Evolutionary conservation across 2,888 invertebrate genomes (phyloP), one percentile per base, ranked within the genome.

Genomic region (Aspidiotus destructor): DNA sequence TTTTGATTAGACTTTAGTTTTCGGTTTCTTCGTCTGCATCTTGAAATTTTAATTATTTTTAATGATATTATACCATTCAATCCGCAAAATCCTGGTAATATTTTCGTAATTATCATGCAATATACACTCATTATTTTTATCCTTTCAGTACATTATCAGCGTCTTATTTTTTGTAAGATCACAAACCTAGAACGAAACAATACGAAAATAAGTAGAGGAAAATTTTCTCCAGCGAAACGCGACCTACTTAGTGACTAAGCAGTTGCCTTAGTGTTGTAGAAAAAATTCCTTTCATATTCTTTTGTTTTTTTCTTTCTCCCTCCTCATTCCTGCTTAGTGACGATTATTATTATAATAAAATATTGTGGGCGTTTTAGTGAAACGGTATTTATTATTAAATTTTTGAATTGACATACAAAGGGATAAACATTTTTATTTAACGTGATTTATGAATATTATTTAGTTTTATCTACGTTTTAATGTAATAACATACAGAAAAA

Each of bases 391-490:
- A 28, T 28, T 28, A 57, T 41, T 58, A 65, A 65, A 65, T 15
- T 44, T 44, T 58, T 28, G 55, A 55, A 41, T 55, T 44, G 54
- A 64, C 55, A 44, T 28, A 28, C 64, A 42, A 65, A 44, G 58
- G 65, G 58, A 28, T 57, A 58, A 54, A 58, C 57, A 60, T 58
- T 65, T 65, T 64, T 63, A 16, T 58, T 58, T 44, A 65, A 57
- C 58, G 65, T 48, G 65, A 57, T 44, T 58, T 48, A 65, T 55
- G 57, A 57, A 44, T 28, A 42, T 57, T 58, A 28, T 42, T 65
- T 57, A 65, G 48, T 40, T 40, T n/a, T 63, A 65, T 58, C 58
- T 65, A 58, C 65, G 65, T 57, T 65, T 60, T 65, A 65, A 58
- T 28, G 48, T 65, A 58, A 65, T 65, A 48, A 58, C 58, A 57